A percentile compares a stretch with the other conserved stretches of the same genome.
Evolutionary conservation across 1,140 invertebrate genomes (phyloP).

Genomic region (Brachionus plicatilis): DNA sequence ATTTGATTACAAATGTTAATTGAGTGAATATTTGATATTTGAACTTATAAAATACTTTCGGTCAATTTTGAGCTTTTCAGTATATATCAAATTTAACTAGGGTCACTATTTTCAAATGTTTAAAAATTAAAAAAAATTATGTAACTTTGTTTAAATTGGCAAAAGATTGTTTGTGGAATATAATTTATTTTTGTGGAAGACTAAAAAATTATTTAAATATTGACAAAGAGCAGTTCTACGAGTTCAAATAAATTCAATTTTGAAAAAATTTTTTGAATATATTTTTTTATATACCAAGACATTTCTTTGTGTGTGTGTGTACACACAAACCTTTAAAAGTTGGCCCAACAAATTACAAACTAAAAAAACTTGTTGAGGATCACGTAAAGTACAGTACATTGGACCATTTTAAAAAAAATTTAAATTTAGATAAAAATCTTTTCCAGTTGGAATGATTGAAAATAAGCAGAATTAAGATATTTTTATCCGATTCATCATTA

Average conservation of each 20-base stretch:
- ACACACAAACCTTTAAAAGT: neutral
- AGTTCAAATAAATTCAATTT: neutral
- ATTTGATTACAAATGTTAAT: slow-evolving; percentile 2
- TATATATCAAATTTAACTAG: neutral
- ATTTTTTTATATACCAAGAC: neutral
- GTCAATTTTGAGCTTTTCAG: neutral
- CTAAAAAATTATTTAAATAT: neutral
- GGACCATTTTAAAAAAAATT: neutral
- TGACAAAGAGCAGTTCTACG: neutral
- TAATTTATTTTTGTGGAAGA: neutral
- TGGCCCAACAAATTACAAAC: neutral
- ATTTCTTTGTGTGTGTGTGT: neutral
- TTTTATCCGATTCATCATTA: no score
- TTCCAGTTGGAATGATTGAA: no score
- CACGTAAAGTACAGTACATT: neutral
- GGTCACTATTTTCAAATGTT: neutral
- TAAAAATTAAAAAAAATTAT: neutral
- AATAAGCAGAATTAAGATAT: no score
- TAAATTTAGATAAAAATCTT: neutral
- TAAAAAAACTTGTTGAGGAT: neutral
- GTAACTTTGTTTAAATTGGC: neutral
- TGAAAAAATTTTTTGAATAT: neutral
- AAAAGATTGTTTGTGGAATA: neutral
- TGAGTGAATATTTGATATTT: neutral
- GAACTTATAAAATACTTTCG: neutral